Evolutionary conservation across 2,797 vertebrate species (phyloP), one percentile per base, ranked within the genome.

Genomic region (Oreonectes daqikongensis): DNA sequence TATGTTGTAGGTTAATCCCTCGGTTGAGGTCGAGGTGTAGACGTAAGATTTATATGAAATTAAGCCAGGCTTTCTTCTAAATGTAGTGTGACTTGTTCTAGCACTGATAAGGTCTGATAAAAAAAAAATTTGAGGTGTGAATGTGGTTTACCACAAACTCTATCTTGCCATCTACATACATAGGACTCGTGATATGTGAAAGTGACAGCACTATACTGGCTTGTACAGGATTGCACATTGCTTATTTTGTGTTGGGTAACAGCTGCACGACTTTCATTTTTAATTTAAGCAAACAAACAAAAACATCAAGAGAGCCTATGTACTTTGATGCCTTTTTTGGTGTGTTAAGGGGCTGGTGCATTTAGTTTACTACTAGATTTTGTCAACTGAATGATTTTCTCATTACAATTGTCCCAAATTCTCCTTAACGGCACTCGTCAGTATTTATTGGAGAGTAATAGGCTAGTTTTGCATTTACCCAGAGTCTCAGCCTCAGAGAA

Each of bases 61-160:
- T 4, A 28, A 12, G 3, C 32, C 14, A 52, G 15, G 46, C 60
- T 66, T 32, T 32, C 9, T 2, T 9, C n/a, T 61, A 10, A 60
- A 60, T 60, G 28, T 35, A 55, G 44, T 55, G 55, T 42, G 24
- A 11, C 24, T 18, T 60, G 28, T 32, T 57, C 24, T 28, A 32
- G 17, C 28, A 60, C 6, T n/a, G n/a, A n/a, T n/a, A n/a, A n/a
- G n/a, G n/a, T n/a, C n/a, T n/a, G n/a, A n/a, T n/a, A n/a, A n/a
- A n/a, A n/a, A n/a, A n/a, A n/a, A n/a, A n/a, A n/a, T n/a, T n/a
- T n/a, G n/a, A 8, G 53, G 5, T 66, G 22, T 64, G 10, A 30
- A 14, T 74, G 61, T 55, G 61, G 60, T 64, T 64, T 52, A 53
- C 30, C 59, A 5, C 60, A 52, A 18, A 73, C 30, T 69, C 6